A percentile compares a stretch with the other conserved stretches of the same genome.
Evolutionary conservation across 2,888 invertebrate species (phyloP).

Genomic region (Eristalinus sepulchralis): DNA sequence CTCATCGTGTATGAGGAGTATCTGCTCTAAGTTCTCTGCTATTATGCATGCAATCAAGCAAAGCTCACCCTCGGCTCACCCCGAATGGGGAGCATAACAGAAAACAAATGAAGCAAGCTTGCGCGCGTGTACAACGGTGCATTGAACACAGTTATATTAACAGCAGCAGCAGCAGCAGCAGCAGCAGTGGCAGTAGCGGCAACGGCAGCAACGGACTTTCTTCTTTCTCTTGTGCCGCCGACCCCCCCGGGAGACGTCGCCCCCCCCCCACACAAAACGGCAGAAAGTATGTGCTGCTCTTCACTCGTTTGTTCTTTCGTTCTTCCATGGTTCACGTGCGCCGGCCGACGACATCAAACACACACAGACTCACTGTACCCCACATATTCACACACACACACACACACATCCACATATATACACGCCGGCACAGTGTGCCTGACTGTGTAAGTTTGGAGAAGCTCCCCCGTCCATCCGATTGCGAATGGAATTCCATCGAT

Average conservation of each 20-base stretch:
- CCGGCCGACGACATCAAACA: constrained; percentile 65
- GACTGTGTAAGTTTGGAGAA: not conserved
- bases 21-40: constrained; percentile 52
- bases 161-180: constrained; percentile 39
- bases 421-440: not conserved
- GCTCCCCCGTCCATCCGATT: constrained; percentile 5
- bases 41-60: constrained; percentile 70
- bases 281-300: constrained; percentile 13
- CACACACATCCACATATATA: not conserved
- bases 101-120: constrained; percentile 72
- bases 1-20: not conserved
- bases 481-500: constrained; percentile 51
- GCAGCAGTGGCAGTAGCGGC: constrained; percentile 28
- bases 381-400: not conserved
- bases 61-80: constrained; percentile 60
- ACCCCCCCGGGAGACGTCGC: not conserved
- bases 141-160: constrained; percentile 71
- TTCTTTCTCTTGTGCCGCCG: constrained; percentile 61
- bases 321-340: constrained; percentile 69
- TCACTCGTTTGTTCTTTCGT: constrained; percentile 8
- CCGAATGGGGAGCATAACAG: constrained; percentile 71
- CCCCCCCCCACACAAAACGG: not conserved
- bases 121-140: constrained; percentile 72
- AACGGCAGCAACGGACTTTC: constrained; percentile 61
- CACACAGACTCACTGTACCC: not conserved